A percentile compares a stretch with the other conserved stretches of the same genome.
Evolutionary conservation across 2,797 vertebrate species (phyloP).

Genomic region (Myripristis murdjan): DNA sequence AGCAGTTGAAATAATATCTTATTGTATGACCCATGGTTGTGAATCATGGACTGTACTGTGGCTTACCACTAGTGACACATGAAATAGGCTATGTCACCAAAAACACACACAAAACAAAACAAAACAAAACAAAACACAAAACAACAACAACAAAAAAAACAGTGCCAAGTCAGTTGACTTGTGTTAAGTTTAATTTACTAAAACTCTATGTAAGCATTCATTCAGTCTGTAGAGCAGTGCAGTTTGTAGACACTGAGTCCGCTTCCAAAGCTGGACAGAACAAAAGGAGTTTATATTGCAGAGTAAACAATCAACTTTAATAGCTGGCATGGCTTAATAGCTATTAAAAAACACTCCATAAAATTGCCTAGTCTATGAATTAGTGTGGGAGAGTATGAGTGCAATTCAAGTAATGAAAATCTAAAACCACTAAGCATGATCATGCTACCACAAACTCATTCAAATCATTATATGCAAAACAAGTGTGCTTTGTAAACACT

Average conservation of each 20-base stretch:
- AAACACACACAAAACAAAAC: too few relatives aligned
- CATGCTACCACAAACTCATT: slow-evolving; percentile 22
- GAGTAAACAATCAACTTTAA: slow-evolving; percentile 25
- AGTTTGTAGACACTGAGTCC: not conserved
- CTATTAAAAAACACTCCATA: slow-evolving; percentile 16
- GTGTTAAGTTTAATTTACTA: not conserved
- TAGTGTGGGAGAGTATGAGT: slow-evolving; percentile 8
- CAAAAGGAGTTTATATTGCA: not conserved
- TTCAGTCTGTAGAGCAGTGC: slow-evolving; percentile 4
- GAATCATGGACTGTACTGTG: slow-evolving; percentile 31
- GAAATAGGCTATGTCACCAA: too few relatives aligned
- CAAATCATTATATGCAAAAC: slow-evolving; percentile 24
- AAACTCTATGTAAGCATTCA: slow-evolving; percentile 20
- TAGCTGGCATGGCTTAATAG: slow-evolving; percentile 16
- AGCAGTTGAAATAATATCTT: slow-evolving; percentile 8
- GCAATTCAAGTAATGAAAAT: slow-evolving; percentile 13
- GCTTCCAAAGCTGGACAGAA: slow-evolving; percentile 6
- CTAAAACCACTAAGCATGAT: slow-evolving; percentile 21
- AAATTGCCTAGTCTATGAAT: slow-evolving; percentile 22
- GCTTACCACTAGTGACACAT: not conserved
- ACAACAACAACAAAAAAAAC: slow-evolving; percentile 8
- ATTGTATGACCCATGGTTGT: slow-evolving; percentile 19
- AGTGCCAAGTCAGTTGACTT: not conserved
- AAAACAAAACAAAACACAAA: not conserved
- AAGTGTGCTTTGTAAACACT: slow-evolving; percentile 26